Percentiles rank a stretch among this genome's conserved stretches.
Conservation (phyloP, 2,888 invertebrate genomes). For the Pogonocherus hispidulus region DNA sequence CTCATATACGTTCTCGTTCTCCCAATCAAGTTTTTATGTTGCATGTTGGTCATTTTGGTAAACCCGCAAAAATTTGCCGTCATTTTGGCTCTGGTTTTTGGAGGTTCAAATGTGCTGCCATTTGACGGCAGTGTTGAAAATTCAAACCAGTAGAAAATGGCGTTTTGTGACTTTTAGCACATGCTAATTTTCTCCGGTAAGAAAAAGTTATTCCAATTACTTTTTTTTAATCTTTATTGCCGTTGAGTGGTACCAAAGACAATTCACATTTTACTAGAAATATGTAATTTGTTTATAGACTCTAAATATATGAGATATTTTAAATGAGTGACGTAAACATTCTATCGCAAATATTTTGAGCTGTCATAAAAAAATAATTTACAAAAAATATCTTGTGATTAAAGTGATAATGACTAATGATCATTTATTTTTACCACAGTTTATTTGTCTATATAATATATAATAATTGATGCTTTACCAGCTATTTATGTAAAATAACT, state of each 20-base stretch:
- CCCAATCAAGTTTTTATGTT: too few species aligned
- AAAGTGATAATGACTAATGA: neutral
- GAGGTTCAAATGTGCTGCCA: slow-evolving; percentile 40
- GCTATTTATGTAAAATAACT: slow-evolving; percentile 23
- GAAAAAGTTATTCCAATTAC: slow-evolving; percentile 44
- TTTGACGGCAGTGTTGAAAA: slow-evolving; percentile 31
- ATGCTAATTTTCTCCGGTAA: slow-evolving; percentile 67
- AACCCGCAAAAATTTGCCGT: too few species aligned
- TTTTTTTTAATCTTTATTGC: slow-evolving; percentile 10
- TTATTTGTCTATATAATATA: neutral
- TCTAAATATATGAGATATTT: slow-evolving; percentile 17
- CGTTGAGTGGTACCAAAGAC: neutral
- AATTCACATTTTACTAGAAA: slow-evolving; percentile 7
- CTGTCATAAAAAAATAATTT: slow-evolving; percentile 48
- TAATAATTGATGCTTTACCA: too few species aligned
- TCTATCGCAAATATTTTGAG: slow-evolving; percentile 50
- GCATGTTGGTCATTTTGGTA: too few species aligned
- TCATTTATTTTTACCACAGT: neutral
- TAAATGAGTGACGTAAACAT: slow-evolving; percentile 62
- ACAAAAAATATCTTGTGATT: slow-evolving; percentile 18
- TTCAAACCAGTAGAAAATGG: slow-evolving; percentile 60
- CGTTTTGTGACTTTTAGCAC: slow-evolving; percentile 66
- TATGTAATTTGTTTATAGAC: slow-evolving; percentile 7
- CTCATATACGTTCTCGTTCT: too few species aligned
- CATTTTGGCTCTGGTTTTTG: too few species aligned